Evolutionary conservation across 2,113 vertebrate genomes (phyloP).

Genomic region (Stomatorhinus ivindoensis): DNA sequence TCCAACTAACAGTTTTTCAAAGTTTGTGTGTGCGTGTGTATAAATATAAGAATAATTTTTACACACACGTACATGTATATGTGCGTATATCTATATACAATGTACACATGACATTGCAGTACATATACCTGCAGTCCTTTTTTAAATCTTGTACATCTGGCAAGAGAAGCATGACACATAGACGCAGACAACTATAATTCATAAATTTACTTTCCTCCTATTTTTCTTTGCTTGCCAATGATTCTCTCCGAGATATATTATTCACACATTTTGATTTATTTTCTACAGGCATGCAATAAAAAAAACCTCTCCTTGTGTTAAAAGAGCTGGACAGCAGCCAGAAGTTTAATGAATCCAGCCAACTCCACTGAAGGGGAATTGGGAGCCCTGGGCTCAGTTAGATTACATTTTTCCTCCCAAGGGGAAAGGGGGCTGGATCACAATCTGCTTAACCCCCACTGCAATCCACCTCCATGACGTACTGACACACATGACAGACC

Average conservation of each 20-base stretch:
- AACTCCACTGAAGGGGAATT: constrained; percentile 81
- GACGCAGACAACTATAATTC: constrained; percentile 71
- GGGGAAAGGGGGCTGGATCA: constrained; percentile 64
- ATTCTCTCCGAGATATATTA: constrained; percentile 85
- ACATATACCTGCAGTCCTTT: constrained; percentile 49
- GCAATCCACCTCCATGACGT: constrained; percentile 54
- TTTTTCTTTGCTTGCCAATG: constrained; percentile 59
- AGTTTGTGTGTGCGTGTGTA: neutral
- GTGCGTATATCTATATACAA: neutral
- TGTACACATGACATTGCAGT: neutral
- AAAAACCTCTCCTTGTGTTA: constrained; percentile 81
- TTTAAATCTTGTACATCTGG: constrained; percentile 63
- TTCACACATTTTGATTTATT: constrained; percentile 98
- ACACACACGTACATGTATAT: neutral
- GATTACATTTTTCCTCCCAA: constrained; percentile 59
- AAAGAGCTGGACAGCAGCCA: constrained; percentile 95
- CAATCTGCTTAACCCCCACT: constrained; percentile 44
- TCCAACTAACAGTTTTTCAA: neutral
- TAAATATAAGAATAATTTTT: neutral
- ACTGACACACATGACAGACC: constrained; percentile 62
- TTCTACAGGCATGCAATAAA: constrained; percentile 97
- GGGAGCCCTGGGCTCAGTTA: constrained; percentile 67
- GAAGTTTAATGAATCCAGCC: constrained; percentile 98
- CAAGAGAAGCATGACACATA: constrained; percentile 58
- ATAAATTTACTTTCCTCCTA: constrained; percentile 58